A percentile compares a stretch with the other conserved stretches of the same genome.
phyloP scores from a whole-genome alignment of 2,113 vertebrate species.

The Eublepharis macularius region DNA sequence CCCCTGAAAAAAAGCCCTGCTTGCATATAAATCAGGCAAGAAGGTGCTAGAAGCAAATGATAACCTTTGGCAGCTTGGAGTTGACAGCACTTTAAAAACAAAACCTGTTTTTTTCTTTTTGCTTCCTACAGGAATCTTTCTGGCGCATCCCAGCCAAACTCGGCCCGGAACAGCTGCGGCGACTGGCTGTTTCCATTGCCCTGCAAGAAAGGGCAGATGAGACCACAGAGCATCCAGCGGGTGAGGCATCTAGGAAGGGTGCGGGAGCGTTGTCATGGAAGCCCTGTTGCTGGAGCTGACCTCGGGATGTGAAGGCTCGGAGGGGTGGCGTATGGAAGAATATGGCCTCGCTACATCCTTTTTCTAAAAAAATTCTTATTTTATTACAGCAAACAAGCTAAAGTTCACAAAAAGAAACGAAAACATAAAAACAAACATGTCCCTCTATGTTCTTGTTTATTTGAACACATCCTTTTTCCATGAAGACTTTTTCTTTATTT shows the following conservation, averaged over 20 bases:
- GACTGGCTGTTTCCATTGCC: slow-evolving; percentile 75
- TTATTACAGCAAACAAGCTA: no score
- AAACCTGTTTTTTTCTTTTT: not conserved
- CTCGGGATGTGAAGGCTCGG: no score
- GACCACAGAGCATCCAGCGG: fast-evolving
- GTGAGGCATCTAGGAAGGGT: not conserved
- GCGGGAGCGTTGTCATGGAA: not conserved
- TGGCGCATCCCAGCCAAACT: slow-evolving; percentile 90
- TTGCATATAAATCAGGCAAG: no score
- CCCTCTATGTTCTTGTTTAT: no score
- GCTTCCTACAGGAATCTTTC: slow-evolving; percentile 84
- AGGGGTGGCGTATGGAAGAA: no score
- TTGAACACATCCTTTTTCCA: no score
- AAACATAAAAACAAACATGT: no score
- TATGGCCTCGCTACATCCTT: no score
- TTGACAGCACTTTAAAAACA: not conserved
- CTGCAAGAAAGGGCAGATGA: slow-evolving; percentile 13
- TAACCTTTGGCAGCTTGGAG: not conserved
- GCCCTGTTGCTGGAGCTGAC: not conserved
- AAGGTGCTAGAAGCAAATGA: not conserved
- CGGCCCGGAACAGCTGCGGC: slow-evolving; percentile 74
- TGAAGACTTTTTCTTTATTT: no score
- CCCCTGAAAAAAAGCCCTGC: no score
- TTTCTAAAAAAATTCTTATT: no score
- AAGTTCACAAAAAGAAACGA: no score